Evolutionary conservation across 2,888 invertebrate genomes (phyloP), one percentile per base, ranked within the genome.

Genomic region (Drosophila engyochracea): DNA sequence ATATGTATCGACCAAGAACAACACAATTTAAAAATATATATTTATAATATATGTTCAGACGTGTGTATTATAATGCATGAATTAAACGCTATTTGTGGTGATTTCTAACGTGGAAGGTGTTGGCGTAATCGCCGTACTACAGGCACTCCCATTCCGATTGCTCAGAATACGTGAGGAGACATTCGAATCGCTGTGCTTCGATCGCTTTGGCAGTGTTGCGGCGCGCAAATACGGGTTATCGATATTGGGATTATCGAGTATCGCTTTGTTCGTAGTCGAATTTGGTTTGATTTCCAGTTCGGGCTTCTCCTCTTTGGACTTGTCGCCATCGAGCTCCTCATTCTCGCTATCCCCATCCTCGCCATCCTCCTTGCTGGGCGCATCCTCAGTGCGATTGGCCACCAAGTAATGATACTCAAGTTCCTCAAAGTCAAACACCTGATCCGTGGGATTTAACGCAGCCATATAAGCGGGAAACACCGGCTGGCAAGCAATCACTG

Each of bases 391-490:
- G 75, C 95, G 94, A 90, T 95, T 95, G 6, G 95, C 95, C 64
- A 95, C 95, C 93, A 95, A 95, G 82, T 96, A 96, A 92, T 96
- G 96, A 89, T 96, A 96, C 90, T 96, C 96, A 72, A 96, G 93
- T 91, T 97, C 97, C 91, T 98, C 98, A 90, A 97, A 96, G 91
- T 98, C 98, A 93, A 98, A 97, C 44, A 99, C 97, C 94, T 99
- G 98, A 94, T 99, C 99, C 82, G 97, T 97, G 0, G 98, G 98
- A 86, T 98, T 94, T 33, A 99, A 94, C 5, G 98, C 98, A 73
- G 96, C 95, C 51, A 98, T 93, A 92, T 98, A 98, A 3, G 98
- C 96, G 9, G 97, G 97, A 92, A 96, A 96, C 77, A 96, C 95
- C 0, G 97, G 96, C 91, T 97, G 97, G 90, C 97, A 97, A 3